Base-by-base conservation (phyloP, 2,113 vertebrate genomes). In the Caranx melampygus region DNA sequence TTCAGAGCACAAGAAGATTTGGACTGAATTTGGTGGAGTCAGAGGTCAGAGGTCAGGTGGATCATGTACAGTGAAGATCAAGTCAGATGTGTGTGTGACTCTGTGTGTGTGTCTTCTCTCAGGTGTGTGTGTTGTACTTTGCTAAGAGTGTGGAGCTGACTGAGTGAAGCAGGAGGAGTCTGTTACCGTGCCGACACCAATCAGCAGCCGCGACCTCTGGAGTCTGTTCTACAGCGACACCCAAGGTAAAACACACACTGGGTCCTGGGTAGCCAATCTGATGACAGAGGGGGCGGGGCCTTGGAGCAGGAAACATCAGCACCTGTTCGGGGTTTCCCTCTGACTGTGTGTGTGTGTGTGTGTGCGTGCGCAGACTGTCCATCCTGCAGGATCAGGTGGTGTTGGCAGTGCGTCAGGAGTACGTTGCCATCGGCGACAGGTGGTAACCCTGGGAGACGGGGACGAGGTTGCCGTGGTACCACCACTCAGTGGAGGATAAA, bases 401-500 rank as follows among this genome's bases (percentile, higher is more conserved):
- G 47, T 89, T 99, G 87, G 97, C 98, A 6, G 95, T 99, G 70
- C 90, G 93, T 57, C 96, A 97, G 70, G 95, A 98, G 74, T 99
- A 98, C 94, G 96, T 99, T 76, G 79, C 93, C 67, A 90, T 98
- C 33, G 95, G 96, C 47, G 94, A 97, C 95, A 98, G 70, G 72
- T 91, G 5, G 78, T 99, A 76, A 89, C 81, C 10, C 91, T 99
- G 51, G 91, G 87, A 3, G 88, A 96, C 2, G 96, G 97, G 33
- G 97, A 99, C 66, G 97, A 99, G 91, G 91, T 99, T n/a, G 98
- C 97, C 0, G 83, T 99, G 75, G 97, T 99, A 72, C 97, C 97
- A 20, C 98, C 98, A 0, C 96, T 99, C 42, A 99, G 97, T 14
- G 98, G 97, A 83, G 98, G 98, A 7, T 99, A 96, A 70, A 60